These are phyloP conservation scores for Strongylocentrotus purpuratus DNA, from an alignment of 35 echinoderm and acorn worm species.

Conservation along the genomic window DNA sequence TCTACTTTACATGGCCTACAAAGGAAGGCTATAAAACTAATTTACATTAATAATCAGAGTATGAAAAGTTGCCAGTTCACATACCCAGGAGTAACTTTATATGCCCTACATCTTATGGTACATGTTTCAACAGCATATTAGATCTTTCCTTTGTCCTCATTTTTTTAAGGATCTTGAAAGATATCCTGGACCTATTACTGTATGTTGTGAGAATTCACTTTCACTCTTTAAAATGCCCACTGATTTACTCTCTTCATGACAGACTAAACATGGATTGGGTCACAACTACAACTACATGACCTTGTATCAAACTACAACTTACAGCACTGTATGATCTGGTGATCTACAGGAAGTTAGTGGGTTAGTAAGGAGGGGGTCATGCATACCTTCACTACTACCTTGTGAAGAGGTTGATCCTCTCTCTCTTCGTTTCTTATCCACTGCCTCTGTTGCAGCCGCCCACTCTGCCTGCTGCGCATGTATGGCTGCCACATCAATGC, in stretches of 20 bases:
- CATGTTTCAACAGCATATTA: too few species aligned
- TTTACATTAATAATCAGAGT: too few species aligned
- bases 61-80: too few species aligned
- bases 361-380: conserved; percentile 35
- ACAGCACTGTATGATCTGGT: neutral
- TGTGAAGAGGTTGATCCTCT: conserved; percentile 41
- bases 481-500: conserved; percentile 79
- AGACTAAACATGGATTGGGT: neutral
- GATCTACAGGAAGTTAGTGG: neutral
- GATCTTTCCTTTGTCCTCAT: too few species aligned
- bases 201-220: too few species aligned
- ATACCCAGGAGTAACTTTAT: too few species aligned
- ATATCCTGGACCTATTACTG: too few species aligned
- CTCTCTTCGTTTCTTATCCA: neutral
- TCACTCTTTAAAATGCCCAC: too few species aligned
- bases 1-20: too few species aligned
- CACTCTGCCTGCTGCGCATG: conserved; percentile 48
- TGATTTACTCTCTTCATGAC: neutral
- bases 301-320: neutral
- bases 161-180: too few species aligned
- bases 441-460: neutral
- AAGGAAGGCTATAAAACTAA: too few species aligned
- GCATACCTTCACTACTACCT: conserved; percentile 54
- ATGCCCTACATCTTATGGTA: too few species aligned
- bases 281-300: neutral